Percentiles rank a stretch among this genome's conserved stretches.
Conservation (phyloP, 2,113 vertebrate genomes). For the Isichthys henryi region DNA sequence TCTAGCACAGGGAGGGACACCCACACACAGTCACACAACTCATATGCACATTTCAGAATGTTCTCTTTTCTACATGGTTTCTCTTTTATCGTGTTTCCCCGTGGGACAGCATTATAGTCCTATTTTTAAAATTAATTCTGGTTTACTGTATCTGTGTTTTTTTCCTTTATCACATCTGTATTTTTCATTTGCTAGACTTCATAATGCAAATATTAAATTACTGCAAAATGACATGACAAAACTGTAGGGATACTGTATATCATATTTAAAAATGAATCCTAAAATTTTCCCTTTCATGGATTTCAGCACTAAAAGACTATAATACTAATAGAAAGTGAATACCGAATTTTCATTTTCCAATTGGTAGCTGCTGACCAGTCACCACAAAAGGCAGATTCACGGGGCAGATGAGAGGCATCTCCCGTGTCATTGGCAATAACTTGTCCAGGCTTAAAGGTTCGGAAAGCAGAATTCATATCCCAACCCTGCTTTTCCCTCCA, state of each 20-base stretch:
- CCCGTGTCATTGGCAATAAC: not conserved
- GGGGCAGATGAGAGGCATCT: not conserved
- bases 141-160: not conserved
- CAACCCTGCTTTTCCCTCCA: not conserved
- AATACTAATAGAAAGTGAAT: not conserved
- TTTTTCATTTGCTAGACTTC: not conserved
- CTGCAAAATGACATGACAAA: not conserved
- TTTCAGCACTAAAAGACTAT: not conserved
- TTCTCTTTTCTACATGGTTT: not conserved
- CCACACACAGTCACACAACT: not conserved
- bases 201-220: not conserved
- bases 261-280: not conserved
- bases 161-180: not conserved
- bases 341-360: not conserved
- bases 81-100: not conserved
- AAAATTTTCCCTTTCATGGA: not conserved
- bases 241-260: not conserved
- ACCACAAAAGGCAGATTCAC: not conserved
- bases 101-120: not conserved
- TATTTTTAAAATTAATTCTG: not conserved
- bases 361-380: not conserved
- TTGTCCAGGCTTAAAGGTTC: not conserved
- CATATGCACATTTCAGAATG: not conserved
- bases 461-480: not conserved
- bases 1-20: not conserved